Base-by-base conservation (phyloP, 2,797 vertebrate genomes). In the Hydrocynus forskahlii region DNA sequence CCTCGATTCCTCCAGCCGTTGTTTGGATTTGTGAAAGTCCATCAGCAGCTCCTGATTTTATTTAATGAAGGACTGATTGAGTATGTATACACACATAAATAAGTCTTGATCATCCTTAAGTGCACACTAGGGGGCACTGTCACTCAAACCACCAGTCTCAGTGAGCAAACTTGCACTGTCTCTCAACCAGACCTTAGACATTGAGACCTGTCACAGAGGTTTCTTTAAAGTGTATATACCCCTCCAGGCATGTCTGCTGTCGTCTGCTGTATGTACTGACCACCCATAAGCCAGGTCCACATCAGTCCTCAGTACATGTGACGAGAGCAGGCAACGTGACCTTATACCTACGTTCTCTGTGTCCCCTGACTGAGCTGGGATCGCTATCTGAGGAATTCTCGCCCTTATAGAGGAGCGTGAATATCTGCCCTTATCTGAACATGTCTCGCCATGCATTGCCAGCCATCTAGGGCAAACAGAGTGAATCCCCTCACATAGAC, bases 71-170 rank as follows among this genome's bases (percentile, higher is more conserved):
- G 29, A 29, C 29, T 29, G 29, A 29, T 3, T 29, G 29, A 29
- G 29, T 29, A 29, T 29, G 3, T 29, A 3, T 29, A 29, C 3
- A 29, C 29, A 29, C 29, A 29, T 3, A 29, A 1, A 3, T 29
- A 29, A 29, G 29, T 10, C 5, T 16, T 50, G 81, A 77, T 23
- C 16, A 38, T 71, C 67, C 17, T 43, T 23, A 52, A 81, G 81
- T 86, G 14, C 0, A 91, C 93, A 93, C 91, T 85, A 92, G 92
- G 86, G 85, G 82, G 93, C 80, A 90, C 89, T 91, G 50, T 70
- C 70, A 78, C 81, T 70, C 83, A 82, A 73, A 73, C 40, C 19
- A 35, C 48, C 16, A 71, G 7, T 10, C 17, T 50, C 0, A 29
- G 9, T 55, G 25, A 67, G 35, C 38, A 43, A 48, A 48, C 16